Conservation (phyloP, 2,113 vertebrate species). For the Prunella himalayana region DNA sequence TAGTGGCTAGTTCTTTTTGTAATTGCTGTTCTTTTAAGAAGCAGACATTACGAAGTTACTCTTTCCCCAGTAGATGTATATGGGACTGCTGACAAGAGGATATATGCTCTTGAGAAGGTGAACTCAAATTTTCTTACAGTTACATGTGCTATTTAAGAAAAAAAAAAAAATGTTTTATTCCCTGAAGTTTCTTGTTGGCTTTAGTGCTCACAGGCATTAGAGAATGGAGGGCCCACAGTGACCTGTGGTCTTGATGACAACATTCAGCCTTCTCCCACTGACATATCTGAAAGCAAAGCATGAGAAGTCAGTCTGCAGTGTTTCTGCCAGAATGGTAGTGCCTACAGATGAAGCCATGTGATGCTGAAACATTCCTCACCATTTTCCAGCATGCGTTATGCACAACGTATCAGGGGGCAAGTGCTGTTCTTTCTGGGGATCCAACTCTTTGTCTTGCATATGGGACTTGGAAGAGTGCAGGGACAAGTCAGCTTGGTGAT, state of each 20-base stretch:
- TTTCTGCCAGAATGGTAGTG: background rate
- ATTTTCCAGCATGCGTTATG: background rate
- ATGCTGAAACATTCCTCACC: background rate
- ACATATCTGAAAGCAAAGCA: background rate
- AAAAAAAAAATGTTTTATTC: background rate
- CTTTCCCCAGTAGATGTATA: background rate
- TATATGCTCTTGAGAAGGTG: background rate
- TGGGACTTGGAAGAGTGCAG: background rate
- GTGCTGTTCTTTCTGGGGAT: background rate
- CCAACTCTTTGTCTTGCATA: background rate
- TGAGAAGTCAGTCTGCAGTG: background rate
- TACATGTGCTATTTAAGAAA: background rate
- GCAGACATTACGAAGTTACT: background rate
- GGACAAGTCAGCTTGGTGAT: fast-evolving
- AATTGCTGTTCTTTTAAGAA: conserved; percentile 41
- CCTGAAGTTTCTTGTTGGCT: background rate
- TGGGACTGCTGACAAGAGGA: background rate
- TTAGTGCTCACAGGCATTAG: background rate
- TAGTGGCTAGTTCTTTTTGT: conserved; percentile 16
- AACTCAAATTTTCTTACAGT: background rate
- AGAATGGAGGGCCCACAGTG: background rate
- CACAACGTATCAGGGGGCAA: fast-evolving
- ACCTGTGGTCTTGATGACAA: background rate
- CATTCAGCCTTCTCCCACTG: background rate
- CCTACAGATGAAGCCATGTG: background rate